A percentile compares a stretch with the other conserved stretches of the same genome.
These are phyloP conservation scores for Zaprionus lineosus DNA, from an alignment of 2,888 invertebrate species.

Conservation along the genomic window DNA sequence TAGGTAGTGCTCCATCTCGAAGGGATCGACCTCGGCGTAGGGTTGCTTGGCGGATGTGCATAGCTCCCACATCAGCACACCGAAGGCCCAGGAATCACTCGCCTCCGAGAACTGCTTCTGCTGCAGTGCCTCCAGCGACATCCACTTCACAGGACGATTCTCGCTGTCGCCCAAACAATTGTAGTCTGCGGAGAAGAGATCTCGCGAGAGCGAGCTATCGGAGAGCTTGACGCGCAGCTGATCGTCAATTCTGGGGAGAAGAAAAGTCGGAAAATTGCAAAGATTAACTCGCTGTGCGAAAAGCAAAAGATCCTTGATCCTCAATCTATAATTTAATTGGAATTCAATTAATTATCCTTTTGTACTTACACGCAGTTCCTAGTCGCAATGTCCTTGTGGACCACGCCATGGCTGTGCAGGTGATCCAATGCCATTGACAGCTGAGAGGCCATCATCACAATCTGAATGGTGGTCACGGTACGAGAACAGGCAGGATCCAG, in stretches of 20 bases:
- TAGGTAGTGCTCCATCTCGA: conserved; percentile 94
- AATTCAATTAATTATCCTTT: neutral
- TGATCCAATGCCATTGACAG: conserved; percentile 93
- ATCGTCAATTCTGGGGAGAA: conserved; percentile 86
- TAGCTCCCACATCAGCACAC: conserved; percentile 96
- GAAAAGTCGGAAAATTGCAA: neutral
- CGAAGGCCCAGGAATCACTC: conserved; percentile 98
- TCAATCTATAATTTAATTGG: too few species aligned
- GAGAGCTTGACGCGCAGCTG: conserved; percentile 92
- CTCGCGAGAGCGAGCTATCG: conserved; percentile 93
- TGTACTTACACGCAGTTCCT: conserved; percentile 93
- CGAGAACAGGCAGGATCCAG: conserved; percentile 81
- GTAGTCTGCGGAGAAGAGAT: conserved; percentile 96
- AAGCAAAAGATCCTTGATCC: too few species aligned
- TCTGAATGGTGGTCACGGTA: conserved; percentile 87
- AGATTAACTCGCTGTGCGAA: neutral
- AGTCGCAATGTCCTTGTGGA: conserved; percentile 95
- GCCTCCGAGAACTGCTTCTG: conserved; percentile 92
- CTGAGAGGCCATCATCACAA: conserved; percentile 93
- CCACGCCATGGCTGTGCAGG: conserved; percentile 92
- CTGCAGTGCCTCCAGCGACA: conserved; percentile 93
- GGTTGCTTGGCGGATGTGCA: conserved; percentile 95
- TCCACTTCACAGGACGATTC: conserved; percentile 96
- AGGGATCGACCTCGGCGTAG: conserved; percentile 94
- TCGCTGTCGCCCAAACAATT: conserved; percentile 96